Evolutionary conservation across 1,140 invertebrate genomes (phyloP).

Genomic region (Metopolophium dirhodum): DNA sequence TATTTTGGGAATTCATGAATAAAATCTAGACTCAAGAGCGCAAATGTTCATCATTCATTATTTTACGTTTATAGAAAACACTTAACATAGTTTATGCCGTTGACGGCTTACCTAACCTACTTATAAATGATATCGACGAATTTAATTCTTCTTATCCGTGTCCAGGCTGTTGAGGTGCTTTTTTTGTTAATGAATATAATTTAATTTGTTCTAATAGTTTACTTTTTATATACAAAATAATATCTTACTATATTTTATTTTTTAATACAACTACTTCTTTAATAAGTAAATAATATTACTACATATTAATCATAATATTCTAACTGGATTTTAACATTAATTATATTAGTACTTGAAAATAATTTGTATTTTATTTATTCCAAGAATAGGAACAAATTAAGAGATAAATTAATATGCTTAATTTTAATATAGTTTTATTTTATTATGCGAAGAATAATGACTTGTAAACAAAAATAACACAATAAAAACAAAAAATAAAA

Average conservation of each 20-base stretch:
- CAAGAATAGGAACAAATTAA: not conserved
- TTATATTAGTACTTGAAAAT: not conserved
- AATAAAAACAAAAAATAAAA: not conserved
- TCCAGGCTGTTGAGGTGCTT: not conserved
- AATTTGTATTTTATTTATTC: not conserved
- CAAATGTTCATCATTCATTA: not conserved
- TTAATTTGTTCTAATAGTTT: too few species aligned
- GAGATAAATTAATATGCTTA: not conserved
- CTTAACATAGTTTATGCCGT: not conserved
- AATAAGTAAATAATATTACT: too few species aligned
- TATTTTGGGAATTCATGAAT: not conserved
- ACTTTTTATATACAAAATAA: too few species aligned
- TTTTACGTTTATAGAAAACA: not conserved
- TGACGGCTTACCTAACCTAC: not conserved
- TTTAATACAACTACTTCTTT: too few species aligned
- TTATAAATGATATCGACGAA: not conserved
- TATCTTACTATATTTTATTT: too few species aligned
- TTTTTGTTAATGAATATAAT: not conserved
- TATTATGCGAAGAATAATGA: not conserved
- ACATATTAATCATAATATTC: too few species aligned
- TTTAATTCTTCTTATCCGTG: not conserved
- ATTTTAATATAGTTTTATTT: not conserved
- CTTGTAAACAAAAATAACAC: not conserved
- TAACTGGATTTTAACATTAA: not conserved
- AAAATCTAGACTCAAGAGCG: not conserved